Conservation (phyloP, 2,888 invertebrate genomes). For the Pediacus dermestoides region DNA sequence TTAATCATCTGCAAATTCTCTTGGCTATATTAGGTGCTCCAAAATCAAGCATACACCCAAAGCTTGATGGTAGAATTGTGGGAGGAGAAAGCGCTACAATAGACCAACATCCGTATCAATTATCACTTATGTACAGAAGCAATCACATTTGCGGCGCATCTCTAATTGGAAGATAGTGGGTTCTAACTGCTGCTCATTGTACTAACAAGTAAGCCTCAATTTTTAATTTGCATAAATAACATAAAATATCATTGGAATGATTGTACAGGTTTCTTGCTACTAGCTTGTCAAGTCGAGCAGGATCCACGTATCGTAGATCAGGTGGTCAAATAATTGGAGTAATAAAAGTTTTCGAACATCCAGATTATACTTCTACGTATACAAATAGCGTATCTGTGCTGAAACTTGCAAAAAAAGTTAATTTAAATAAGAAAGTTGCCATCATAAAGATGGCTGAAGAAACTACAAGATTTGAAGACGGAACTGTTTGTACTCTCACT, state of each 20-base stretch:
- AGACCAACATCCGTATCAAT: slow-evolving; percentile 53
- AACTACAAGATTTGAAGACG: too few species aligned
- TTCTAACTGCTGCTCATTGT: slow-evolving; percentile 55
- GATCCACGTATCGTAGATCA: slow-evolving; percentile 17
- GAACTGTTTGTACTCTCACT: too few species aligned
- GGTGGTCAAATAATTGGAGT: slow-evolving; percentile 21
- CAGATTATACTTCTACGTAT: slow-evolving; percentile 13
- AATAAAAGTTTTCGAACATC: slow-evolving; percentile 15
- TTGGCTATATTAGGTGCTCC: not conserved
- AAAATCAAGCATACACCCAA: not conserved
- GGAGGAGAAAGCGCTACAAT: slow-evolving; percentile 52
- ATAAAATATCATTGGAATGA: not conserved
- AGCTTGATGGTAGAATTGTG: slow-evolving; percentile 35
- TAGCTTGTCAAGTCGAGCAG: slow-evolving; percentile 17
- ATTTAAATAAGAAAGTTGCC: too few species aligned
- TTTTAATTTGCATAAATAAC: not conserved
- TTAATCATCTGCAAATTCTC: too few species aligned
- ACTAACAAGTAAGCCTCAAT: slow-evolving; percentile 19
- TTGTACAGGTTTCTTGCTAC: not conserved
- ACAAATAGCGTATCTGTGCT: too few species aligned
- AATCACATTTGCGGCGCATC: slow-evolving; percentile 55
- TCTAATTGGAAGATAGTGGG: slow-evolving; percentile 49
- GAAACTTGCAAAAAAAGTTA: too few species aligned
- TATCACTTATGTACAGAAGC: slow-evolving; percentile 50
- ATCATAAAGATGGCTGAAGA: too few species aligned